These are phyloP conservation scores for Mormyrus lacerda DNA, from an alignment of 2,113 vertebrate genomes.

Conservation along the genomic window DNA sequence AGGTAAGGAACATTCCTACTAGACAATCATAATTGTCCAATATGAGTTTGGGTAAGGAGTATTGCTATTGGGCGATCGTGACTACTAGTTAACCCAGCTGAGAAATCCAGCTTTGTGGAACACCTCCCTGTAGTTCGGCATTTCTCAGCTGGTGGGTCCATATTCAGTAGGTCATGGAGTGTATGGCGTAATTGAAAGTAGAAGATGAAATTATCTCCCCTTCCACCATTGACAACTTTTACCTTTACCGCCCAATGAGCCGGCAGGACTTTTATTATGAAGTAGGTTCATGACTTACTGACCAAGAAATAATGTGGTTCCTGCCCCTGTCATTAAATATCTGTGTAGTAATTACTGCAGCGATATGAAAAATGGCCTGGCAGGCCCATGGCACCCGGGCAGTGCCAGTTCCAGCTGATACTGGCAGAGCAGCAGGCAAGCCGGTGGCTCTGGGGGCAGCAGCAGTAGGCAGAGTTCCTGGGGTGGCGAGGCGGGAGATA, in stretches of 20 bases:
- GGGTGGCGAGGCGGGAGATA: constrained; percentile 32
- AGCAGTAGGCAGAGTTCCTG: constrained; percentile 49
- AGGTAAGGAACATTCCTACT: no score
- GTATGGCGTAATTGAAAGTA: background rate
- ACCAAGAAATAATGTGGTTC: background rate
- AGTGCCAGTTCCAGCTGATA: constrained; percentile 53
- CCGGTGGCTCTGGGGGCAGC: constrained; percentile 46
- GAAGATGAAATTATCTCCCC: no score
- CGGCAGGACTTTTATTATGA: background rate
- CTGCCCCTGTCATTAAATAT: background rate
- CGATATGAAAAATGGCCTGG: background rate
- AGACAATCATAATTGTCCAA: no score
- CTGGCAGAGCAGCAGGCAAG: constrained; percentile 42
- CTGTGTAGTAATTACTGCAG: background rate
- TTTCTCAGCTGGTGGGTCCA: background rate
- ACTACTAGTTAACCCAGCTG: background rate
- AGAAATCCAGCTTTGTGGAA: background rate
- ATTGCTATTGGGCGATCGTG: background rate
- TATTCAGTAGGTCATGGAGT: background rate
- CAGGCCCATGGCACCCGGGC: constrained; percentile 23
- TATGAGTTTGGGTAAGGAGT: background rate
- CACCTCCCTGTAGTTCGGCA: background rate
- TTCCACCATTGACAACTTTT: no score
- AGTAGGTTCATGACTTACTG: background rate
- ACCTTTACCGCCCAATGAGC: no score